phyloP scores from a whole-genome alignment of 2,888 invertebrate genomes.

The Linnaemya tessellans region DNA sequence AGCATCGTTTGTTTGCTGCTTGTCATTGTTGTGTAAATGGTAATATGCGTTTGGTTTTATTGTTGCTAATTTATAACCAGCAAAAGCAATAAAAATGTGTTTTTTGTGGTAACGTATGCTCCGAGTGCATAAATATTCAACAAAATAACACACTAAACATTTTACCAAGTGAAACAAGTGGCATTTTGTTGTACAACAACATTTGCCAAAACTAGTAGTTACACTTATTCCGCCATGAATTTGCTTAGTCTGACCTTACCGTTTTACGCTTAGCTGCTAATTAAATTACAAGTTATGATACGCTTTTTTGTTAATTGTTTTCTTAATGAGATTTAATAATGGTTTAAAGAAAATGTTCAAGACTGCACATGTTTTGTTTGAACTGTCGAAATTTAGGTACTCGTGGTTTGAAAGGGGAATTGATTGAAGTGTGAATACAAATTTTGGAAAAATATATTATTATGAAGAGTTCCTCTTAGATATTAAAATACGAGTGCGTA shows the following conservation, averaged over 20 bases:
- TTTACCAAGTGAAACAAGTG: neutral
- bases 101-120: neutral
- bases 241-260: neutral
- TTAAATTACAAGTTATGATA: neutral
- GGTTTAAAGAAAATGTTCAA: neutral
- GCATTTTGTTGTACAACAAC: neutral
- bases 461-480: no score
- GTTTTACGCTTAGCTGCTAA: neutral
- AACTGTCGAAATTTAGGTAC: neutral
- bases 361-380: neutral
- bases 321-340: neutral
- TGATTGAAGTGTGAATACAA: no score
- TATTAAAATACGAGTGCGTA: no score
- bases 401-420: no score
- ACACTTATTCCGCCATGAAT: neutral
- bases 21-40: neutral
- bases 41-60: conserved; percentile 4
- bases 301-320: neutral
- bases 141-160: neutral
- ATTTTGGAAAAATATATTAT: no score
- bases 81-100: neutral
- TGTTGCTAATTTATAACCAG: neutral
- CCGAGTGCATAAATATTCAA: neutral
- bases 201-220: neutral
- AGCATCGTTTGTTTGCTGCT: neutral